phyloP scores from a whole-genome alignment of 2,113 vertebrate species.

The Himantopus leucocephalus region DNA sequence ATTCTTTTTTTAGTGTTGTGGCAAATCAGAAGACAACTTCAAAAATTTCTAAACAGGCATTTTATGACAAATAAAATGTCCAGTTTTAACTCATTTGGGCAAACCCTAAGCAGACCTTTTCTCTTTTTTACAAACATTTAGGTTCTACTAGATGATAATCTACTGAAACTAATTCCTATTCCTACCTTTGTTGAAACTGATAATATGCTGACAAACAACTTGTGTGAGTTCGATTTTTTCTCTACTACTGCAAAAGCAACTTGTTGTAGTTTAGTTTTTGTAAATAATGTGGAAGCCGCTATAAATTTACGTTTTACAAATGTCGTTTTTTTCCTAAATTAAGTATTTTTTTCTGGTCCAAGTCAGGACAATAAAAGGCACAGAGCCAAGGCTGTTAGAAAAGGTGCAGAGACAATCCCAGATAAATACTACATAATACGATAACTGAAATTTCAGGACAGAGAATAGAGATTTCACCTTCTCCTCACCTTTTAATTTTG shows the following conservation, averaged over 20 bases:
- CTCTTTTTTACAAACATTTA: background rate
- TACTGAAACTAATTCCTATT: background rate
- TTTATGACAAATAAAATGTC: background rate
- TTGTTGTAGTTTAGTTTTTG: background rate
- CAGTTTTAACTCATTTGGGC: background rate
- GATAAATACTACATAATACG: background rate
- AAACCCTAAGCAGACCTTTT: background rate
- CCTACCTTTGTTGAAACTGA: background rate
- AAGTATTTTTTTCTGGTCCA: background rate
- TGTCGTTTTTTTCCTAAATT: background rate
- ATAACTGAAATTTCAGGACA: background rate
- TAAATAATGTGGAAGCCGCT: background rate
- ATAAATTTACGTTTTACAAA: background rate
- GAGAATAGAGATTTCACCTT: background rate
- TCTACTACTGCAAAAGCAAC: background rate
- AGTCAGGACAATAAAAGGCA: background rate
- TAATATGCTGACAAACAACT: background rate
- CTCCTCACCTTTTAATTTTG: background rate
- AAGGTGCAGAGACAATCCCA: background rate
- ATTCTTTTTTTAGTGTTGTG: background rate
- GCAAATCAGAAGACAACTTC: background rate
- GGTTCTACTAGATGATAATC: background rate
- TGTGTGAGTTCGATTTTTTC: background rate
- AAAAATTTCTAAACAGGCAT: background rate
- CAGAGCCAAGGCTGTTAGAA: background rate